These are phyloP conservation scores for Drosophila pachea DNA, from an alignment of 1,140 invertebrate genomes.

Conservation along the genomic window DNA sequence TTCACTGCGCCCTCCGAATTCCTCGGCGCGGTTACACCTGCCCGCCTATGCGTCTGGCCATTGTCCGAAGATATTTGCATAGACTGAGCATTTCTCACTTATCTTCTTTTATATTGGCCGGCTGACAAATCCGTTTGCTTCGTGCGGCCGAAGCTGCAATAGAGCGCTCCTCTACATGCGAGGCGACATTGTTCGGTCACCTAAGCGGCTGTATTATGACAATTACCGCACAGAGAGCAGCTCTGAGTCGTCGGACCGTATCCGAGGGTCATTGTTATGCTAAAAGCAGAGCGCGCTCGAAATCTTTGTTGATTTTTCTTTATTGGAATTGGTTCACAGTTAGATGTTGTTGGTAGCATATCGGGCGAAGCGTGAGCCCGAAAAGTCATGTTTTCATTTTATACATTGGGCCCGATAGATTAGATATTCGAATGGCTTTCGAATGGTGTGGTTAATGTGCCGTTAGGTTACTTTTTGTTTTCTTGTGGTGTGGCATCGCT, in stretches of 20 bases:
- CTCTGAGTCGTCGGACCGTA: slow-evolving; percentile 7
- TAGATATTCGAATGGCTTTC: slow-evolving; percentile 57
- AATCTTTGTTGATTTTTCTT: slow-evolving; percentile 47
- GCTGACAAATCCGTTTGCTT: slow-evolving; percentile 59
- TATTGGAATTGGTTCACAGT: slow-evolving; percentile 67
- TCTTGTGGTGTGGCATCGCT: slow-evolving; percentile 12
- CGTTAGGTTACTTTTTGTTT: slow-evolving; percentile 43
- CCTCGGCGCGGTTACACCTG: not conserved
- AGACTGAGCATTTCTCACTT: slow-evolving; percentile 26
- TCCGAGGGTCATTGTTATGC: slow-evolving; percentile 64
- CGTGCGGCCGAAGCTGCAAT: slow-evolving; percentile 42
- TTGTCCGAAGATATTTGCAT: slow-evolving; percentile 30
- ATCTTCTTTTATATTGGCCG: slow-evolving; percentile 18
- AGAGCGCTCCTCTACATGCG: slow-evolving; percentile 10
- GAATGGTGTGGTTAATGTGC: slow-evolving; percentile 52
- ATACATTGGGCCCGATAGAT: slow-evolving; percentile 55
- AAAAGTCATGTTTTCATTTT: slow-evolving; percentile 54
- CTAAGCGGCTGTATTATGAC: slow-evolving; percentile 41
- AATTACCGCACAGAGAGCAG: slow-evolving; percentile 28
- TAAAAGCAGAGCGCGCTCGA: slow-evolving; percentile 21
- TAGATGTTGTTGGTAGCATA: slow-evolving; percentile 48
- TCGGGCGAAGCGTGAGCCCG: slow-evolving; percentile 41
- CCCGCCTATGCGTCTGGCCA: not conserved
- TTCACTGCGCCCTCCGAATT: slow-evolving; percentile 30
- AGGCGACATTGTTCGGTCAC: slow-evolving; percentile 25